phyloP scores from a whole-genome alignment of 2,113 vertebrate genomes.

The Micronycteris hirsuta region DNA sequence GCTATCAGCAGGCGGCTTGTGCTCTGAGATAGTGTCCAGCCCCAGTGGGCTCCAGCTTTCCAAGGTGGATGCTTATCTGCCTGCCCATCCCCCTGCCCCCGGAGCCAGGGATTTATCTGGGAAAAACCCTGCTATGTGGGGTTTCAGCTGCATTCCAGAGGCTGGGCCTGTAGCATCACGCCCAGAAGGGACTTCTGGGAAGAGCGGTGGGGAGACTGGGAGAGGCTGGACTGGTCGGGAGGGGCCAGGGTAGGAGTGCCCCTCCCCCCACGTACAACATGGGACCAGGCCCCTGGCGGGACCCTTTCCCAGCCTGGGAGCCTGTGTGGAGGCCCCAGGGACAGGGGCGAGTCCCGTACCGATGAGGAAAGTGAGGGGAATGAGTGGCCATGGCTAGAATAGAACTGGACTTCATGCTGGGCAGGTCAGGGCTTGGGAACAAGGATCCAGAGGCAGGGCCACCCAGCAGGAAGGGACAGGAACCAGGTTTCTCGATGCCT shows the following conservation, averaged over 20 bases:
- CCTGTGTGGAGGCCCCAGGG: neutral
- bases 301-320: neutral
- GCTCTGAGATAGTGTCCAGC: neutral
- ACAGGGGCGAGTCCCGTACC: neutral
- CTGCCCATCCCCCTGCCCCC: neutral
- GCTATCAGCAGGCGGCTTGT: neutral
- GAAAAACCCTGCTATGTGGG: slow-evolving; percentile 20
- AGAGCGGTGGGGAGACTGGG: too few relatives aligned
- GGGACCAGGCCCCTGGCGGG: neutral
- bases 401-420: neutral
- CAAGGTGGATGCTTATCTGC: neutral
- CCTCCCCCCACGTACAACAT: accelerated
- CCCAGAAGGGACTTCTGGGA: neutral
- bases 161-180: neutral
- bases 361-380: neutral
- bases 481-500: neutral
- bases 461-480: neutral
- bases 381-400: neutral
- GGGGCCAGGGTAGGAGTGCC: neutral
- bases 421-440: neutral
- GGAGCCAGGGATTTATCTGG: slow-evolving; percentile 4
- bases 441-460: neutral
- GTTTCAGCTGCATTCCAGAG: slow-evolving; percentile 39
- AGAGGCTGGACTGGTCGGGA: neutral
- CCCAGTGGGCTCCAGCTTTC: neutral